phyloP scores from a whole-genome alignment of 1,140 invertebrate species.

The Sitophilus oryzae region DNA sequence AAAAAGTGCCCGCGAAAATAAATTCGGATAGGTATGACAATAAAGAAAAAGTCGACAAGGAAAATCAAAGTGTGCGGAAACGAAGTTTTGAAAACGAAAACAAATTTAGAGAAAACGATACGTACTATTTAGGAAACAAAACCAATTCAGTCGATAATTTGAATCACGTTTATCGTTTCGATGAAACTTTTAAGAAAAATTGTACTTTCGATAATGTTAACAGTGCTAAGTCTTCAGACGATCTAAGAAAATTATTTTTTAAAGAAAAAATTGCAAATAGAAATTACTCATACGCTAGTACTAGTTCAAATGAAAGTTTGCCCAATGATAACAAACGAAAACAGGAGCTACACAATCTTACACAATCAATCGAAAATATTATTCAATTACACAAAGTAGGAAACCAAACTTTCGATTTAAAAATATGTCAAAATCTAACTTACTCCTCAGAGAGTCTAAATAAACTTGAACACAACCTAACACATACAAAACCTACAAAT shows the following conservation, averaged over 20 bases:
- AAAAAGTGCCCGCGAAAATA: slow-evolving; percentile 4
- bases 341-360: no score
- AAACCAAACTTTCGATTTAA: no score
- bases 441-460: no score
- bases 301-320: background rate
- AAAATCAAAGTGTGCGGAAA: slow-evolving; percentile 1
- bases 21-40: background rate
- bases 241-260: slow-evolving; percentile 6
- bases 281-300: background rate
- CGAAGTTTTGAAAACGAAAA: background rate
- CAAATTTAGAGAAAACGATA: background rate
- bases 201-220: background rate
- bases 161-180: background rate
- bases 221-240: background rate
- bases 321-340: no score
- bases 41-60: slow-evolving; percentile 17
- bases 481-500: no score
- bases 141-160: slow-evolving; percentile 4
- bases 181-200: background rate
- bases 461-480: no score
- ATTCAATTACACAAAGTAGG: no score
- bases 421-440: no score
- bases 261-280: background rate
- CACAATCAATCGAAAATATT: no score
- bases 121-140: background rate